These are phyloP conservation scores for Venustaconcha ellipsiformis DNA, from an alignment of 1,140 invertebrate species.

Conservation along the genomic window DNA sequence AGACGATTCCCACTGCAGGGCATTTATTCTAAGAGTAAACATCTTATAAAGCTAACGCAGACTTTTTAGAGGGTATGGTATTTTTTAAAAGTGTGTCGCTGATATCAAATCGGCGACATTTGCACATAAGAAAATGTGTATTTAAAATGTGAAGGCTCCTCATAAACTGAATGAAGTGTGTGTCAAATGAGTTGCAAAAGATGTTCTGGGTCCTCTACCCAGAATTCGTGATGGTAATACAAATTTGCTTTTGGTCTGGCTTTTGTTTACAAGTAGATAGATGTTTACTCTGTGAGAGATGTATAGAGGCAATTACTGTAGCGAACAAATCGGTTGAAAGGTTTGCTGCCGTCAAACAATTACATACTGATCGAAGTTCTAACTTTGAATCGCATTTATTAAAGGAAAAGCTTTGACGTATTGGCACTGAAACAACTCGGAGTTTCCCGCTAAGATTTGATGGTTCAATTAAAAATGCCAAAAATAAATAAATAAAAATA, in stretches of 20 bases:
- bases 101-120: neutral
- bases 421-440: too few relatives aligned
- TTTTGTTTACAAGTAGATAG: slow-evolving; percentile 51
- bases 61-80: neutral
- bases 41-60: neutral
- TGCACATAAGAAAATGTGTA: slow-evolving; percentile 1
- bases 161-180: neutral
- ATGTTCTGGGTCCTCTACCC: slow-evolving; percentile 26
- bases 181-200: slow-evolving; percentile 14
- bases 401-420: too few relatives aligned
- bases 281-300: slow-evolving; percentile 39
- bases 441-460: too few relatives aligned
- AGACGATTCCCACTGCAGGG: neutral
- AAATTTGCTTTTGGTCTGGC: slow-evolving; percentile 47
- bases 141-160: neutral
- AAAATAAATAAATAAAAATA: too few relatives aligned
- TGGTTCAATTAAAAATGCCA: too few relatives aligned
- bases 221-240: slow-evolving; percentile 31
- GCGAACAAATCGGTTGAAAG: slow-evolving; percentile 59
- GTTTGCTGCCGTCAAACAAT: slow-evolving; percentile 41
- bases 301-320: slow-evolving; percentile 41
- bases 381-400: neutral
- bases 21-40: slow-evolving; percentile 8
- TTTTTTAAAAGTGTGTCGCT: neutral
- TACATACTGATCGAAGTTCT: slow-evolving; percentile 62